Percentiles rank a stretch among this genome's conserved stretches.
Evolutionary conservation across 2,888 invertebrate species (phyloP).

Genomic region (Blastobasis lacticolella): DNA sequence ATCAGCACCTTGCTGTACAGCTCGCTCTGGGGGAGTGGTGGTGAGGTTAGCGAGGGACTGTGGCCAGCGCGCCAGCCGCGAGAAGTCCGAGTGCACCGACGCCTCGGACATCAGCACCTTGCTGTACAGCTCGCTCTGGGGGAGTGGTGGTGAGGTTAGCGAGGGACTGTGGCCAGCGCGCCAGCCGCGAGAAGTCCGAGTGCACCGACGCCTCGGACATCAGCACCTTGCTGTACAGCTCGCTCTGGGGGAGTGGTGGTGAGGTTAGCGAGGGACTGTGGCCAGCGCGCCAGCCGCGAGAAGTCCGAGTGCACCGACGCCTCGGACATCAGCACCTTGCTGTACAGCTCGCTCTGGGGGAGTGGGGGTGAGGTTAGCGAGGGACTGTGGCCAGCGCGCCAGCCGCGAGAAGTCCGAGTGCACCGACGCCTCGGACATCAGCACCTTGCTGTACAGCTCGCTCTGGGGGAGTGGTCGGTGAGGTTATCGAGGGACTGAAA

Average conservation of each 20-base stretch:
- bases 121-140: slow-evolving; percentile 92
- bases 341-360: slow-evolving; percentile 93
- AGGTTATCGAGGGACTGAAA: too few relatives aligned
- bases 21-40: slow-evolving; percentile 93
- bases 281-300: slow-evolving; percentile 95
- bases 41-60: too few relatives aligned
- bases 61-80: slow-evolving; percentile 95
- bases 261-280: too few relatives aligned
- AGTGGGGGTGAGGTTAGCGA: too few relatives aligned
- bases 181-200: slow-evolving; percentile 97
- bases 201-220: slow-evolving; percentile 93
- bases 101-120: slow-evolving; percentile 91
- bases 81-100: slow-evolving; percentile 97
- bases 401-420: slow-evolving; percentile 98
- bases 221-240: slow-evolving; percentile 90
- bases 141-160: too few relatives aligned
- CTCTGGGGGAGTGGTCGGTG: too few relatives aligned
- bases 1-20: slow-evolving; percentile 90
- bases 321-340: slow-evolving; percentile 88
- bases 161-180: too few relatives aligned
- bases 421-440: slow-evolving; percentile 91
- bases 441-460: slow-evolving; percentile 90
- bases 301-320: slow-evolving; percentile 97
- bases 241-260: too few relatives aligned
- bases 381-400: slow-evolving; percentile 96